These are phyloP conservation scores for Apaloderma vittatum DNA, from an alignment of 2,113 vertebrate species.

Conservation along the genomic window DNA sequence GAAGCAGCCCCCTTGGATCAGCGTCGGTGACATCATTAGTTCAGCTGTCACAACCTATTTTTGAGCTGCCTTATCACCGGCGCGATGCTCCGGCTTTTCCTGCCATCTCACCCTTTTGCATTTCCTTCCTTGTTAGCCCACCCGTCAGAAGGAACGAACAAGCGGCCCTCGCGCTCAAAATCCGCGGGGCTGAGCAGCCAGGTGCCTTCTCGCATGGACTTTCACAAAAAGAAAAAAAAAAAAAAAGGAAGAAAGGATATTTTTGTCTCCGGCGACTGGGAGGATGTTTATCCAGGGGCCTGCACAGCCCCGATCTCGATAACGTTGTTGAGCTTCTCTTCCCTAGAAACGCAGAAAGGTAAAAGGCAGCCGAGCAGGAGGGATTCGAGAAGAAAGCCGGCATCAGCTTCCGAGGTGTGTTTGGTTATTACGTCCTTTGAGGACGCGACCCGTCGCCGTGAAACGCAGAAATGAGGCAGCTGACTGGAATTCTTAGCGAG, in stretches of 20 bases:
- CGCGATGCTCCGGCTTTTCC: neutral
- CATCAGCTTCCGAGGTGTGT: neutral
- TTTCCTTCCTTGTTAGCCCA: neutral
- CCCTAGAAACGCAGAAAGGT: neutral
- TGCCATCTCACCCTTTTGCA: neutral
- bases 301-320: neutral
- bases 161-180: neutral
- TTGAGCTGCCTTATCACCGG: neutral
- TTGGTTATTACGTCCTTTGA: neutral
- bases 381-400: neutral
- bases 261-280: neutral
- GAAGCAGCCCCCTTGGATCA: neutral
- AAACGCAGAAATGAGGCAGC: conserved; percentile 32
- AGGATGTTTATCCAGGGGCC: neutral
- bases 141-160: neutral
- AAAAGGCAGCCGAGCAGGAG: conserved; percentile 3
- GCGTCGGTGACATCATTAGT: neutral
- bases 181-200: neutral
- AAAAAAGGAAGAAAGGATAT: no score
- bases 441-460: neutral
- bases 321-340: neutral
- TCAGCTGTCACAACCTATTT: conserved; percentile 19
- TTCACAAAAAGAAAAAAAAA: neutral
- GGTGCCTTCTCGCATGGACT: neutral
- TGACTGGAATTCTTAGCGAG: conserved; percentile 22